Evolutionary conservation across 2,797 vertebrate species (phyloP).

Genomic region (Halcyon chelicuti): DNA sequence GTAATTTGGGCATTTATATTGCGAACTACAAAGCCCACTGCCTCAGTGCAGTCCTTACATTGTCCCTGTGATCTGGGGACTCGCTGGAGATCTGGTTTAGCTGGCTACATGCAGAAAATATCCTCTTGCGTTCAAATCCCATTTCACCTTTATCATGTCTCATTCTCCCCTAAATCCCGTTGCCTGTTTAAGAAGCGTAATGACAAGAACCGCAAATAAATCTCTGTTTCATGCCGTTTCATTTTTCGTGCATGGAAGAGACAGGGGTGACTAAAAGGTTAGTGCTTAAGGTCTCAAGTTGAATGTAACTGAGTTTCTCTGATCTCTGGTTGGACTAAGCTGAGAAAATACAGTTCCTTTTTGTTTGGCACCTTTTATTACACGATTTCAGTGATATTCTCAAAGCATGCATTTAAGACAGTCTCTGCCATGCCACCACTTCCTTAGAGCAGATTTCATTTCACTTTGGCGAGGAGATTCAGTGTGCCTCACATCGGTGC

Average conservation of each 20-base stretch:
- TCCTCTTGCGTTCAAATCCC: not conserved
- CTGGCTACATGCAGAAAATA: not conserved
- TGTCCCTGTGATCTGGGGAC: not conserved
- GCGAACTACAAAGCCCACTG: not conserved
- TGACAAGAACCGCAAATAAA: not conserved
- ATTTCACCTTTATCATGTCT: not conserved
- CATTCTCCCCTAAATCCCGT: not conserved
- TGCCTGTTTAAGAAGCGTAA: not conserved
- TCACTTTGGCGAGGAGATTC: not conserved
- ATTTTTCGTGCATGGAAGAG: not conserved
- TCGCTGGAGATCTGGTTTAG: not conserved
- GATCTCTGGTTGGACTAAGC: not conserved
- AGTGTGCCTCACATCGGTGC: not conserved
- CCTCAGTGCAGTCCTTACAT: not conserved
- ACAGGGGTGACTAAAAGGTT: not conserved
- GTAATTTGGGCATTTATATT: not conserved
- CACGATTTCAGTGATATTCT: not conserved
- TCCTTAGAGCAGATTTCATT: conserved; percentile 6
- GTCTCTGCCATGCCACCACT: not conserved
- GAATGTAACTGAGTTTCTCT: not conserved
- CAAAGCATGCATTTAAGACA: not conserved
- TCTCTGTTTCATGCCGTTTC: not conserved
- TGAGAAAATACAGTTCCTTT: not conserved
- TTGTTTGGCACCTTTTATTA: not conserved
- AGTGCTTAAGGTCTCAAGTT: not conserved